Conservation (phyloP, 2,888 invertebrate species). For the Piscicola geometra region DNA sequence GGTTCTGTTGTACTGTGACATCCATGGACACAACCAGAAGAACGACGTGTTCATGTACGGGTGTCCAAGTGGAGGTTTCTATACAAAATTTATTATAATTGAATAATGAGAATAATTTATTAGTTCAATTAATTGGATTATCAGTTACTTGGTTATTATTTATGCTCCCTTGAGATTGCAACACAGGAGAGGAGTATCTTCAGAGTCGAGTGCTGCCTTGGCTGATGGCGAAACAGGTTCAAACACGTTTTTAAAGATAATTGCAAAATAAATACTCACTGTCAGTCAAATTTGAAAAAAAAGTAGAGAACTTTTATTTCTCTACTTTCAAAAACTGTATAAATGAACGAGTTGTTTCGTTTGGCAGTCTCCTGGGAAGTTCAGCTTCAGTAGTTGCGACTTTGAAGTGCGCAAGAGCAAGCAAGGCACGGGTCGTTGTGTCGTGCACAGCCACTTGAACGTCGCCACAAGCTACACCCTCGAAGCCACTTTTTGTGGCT, state of each 20-base stretch:
- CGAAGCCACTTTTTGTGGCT: slow-evolving; percentile 55
- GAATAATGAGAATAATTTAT: not conserved
- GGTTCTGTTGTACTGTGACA: slow-evolving; percentile 54
- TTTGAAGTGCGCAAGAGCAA: slow-evolving; percentile 54
- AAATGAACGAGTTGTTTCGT: too few relatives aligned
- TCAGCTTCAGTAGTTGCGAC: slow-evolving; percentile 52
- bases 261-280: too few relatives aligned
- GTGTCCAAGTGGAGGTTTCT: slow-evolving; percentile 48
- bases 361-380: slow-evolving; percentile 52
- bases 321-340: too few relatives aligned
- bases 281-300: too few relatives aligned
- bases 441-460: slow-evolving; percentile 54
- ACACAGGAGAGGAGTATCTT: slow-evolving; percentile 50
- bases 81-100: too few relatives aligned
- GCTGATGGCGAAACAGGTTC: slow-evolving; percentile 54
- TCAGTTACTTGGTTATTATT: too few relatives aligned
- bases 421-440: slow-evolving; percentile 55
- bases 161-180: too few relatives aligned
- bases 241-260: too few relatives aligned
- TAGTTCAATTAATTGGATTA: too few relatives aligned
- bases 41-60: slow-evolving; percentile 57
- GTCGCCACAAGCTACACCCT: slow-evolving; percentile 54
- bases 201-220: slow-evolving; percentile 54
- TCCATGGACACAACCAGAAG: slow-evolving; percentile 55
- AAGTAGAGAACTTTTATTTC: too few relatives aligned